phyloP scores from a whole-genome alignment of 2,888 invertebrate genomes.

The Ormyrus thymus region DNA sequence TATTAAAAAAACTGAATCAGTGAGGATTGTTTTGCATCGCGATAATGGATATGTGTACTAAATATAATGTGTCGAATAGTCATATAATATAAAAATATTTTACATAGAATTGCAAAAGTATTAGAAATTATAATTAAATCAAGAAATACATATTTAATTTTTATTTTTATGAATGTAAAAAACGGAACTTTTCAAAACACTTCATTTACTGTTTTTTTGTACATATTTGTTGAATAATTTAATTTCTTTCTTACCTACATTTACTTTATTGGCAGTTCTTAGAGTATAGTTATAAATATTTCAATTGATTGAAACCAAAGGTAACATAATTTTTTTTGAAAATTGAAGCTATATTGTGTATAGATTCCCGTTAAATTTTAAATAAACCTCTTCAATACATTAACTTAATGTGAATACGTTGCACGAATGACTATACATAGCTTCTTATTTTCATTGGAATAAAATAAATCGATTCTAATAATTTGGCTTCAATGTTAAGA shows the following conservation, averaged over 20 bases:
- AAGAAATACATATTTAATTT: not conserved
- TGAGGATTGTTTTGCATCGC: slow-evolving; percentile 11
- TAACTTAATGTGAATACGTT: no score
- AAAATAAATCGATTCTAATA: slow-evolving; percentile 11
- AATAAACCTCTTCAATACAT: no score
- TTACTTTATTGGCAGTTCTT: no score
- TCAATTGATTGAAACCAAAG: not conserved
- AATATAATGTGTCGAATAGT: slow-evolving; percentile 8
- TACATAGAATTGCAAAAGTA: slow-evolving; percentile 33
- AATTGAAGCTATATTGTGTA: no score
- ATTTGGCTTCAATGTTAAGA: slow-evolving; percentile 32
- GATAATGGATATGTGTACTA: slow-evolving; percentile 7
- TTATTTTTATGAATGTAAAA: not conserved
- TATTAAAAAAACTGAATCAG: not conserved
- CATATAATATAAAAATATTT: slow-evolving; percentile 35
- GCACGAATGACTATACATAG: no score
- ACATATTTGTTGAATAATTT: slow-evolving; percentile 3
- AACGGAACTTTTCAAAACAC: not conserved
- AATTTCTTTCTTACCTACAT: not conserved
- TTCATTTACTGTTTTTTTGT: not conserved
- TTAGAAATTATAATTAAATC: slow-evolving; percentile 2
- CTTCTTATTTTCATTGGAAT: no score
- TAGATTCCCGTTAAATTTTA: no score
- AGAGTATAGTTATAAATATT: no score
- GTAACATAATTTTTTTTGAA: not conserved